Evolutionary conservation across 1,140 invertebrate species (phyloP), one percentile per base, ranked within the genome.

Genomic region (Gonioctena quinquepunctata): DNA sequence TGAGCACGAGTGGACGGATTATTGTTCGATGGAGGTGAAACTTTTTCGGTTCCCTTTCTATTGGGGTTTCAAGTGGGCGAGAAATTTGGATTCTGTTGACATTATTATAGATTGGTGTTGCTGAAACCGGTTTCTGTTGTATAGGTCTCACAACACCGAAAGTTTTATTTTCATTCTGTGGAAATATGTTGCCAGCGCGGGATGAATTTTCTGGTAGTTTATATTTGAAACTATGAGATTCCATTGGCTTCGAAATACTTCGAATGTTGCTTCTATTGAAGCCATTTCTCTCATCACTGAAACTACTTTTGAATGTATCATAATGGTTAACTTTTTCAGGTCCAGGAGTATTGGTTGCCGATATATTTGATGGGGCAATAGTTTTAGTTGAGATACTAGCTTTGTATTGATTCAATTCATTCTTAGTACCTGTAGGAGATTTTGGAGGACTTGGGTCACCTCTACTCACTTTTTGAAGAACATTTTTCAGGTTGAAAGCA

Each of bases 401-500:
- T 42, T n/a, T 11, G 5, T 4, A n/a, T 42, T 13, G 3, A 42
- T 42, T 42, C 4, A n/a, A 13, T 42, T 42, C 11, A 11, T 62
- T 6, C 5, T 66, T 60, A 54, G 19, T 66, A 11, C 33, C 59
- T 42, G 62, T n/a, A 42, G 33, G 33, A 59, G 23, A 25, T 26
- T 16, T 59, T 26, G 56, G 6, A n/a, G 7, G 8, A n/a, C 19
- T 72, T 26, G 63, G 1, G 26, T 74, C 70, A 33, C 42, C 42
- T n/a, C 63, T 75, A 33, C 48, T 50, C 1, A 76, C 63, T 42
- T 85, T 85, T 69, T 86, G 84, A 23, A 88, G 80, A 18, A 83
- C 82, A 56, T 82, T 86, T 27, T 84, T 84, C 18, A 88, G 80
- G 69, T 76, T 85, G 70, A 87, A 85, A 18, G 86, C 81, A 27